Evolutionary conservation across 1,140 invertebrate genomes (phyloP), one percentile per base, ranked within the genome.

Genomic region (Megalonaias nervosa): DNA sequence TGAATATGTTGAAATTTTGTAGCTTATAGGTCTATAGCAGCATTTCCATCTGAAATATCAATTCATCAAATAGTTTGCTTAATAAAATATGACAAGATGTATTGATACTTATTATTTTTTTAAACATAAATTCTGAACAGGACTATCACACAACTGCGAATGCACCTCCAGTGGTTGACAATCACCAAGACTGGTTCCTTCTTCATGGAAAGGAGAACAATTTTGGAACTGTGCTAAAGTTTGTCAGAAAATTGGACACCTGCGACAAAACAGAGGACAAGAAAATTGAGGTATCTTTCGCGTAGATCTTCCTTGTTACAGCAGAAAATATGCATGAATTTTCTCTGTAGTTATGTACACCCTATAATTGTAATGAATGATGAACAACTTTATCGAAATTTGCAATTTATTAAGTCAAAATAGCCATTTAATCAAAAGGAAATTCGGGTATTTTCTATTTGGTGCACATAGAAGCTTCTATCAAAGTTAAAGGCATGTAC

Each of bases 171-270:
- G 38, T 65, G 3, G 66, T 73, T n/a, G 81, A 82, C 57, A 67
- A 62, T 15, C 67, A 73, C 15, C 81, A 82, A 26, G 76, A 82
- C 67, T 82, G 79, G 78, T 17, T 55, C 21, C 57, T 80, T n/a
- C 56, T 82, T 6, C 48, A 60, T n/a, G 78, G 70, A 0, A 60
- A 69, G 13, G 81, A 82, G 62, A 80, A 77, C 38, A 64, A 76
- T 6, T 78, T 76, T 64, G 81, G 81, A 4, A 82, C 81, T 1
- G 62, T 82, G 21, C 76, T 82, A 0, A 82, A 75, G 58, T 80
- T 82, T 64, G 31, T 70, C 16, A 61, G 81, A n/a, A 72, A 75
- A n/a, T 56, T 79, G 16, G 67, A 80, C 9, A 82, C 78, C 1
- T 82, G 78, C 74, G 81, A 82, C 71, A 21, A 55, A 14, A 59